Conservation (phyloP, 2,797 vertebrate species). For the Ctenochaetus hawaiiensis region DNA sequence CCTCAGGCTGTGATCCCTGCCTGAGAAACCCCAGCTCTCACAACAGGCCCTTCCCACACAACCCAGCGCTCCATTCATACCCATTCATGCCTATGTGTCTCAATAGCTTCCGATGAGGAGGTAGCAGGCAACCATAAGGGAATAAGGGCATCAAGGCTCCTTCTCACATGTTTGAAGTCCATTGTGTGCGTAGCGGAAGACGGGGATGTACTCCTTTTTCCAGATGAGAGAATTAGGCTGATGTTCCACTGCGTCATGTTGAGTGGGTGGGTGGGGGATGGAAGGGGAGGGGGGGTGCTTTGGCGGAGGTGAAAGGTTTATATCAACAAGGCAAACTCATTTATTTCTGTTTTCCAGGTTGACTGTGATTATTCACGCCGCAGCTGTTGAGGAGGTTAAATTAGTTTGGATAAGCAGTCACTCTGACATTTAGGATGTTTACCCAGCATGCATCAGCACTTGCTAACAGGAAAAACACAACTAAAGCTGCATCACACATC, state of each 20-base stretch:
- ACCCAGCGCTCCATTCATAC: constrained; percentile 52
- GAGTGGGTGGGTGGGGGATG: not conserved
- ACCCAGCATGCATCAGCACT: constrained; percentile 48
- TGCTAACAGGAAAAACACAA: constrained; percentile 50
- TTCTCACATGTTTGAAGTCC: constrained; percentile 53
- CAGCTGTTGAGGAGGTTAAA: constrained; percentile 45
- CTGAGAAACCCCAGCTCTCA: constrained; percentile 67
- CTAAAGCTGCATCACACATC: not conserved
- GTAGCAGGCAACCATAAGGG: constrained; percentile 47
- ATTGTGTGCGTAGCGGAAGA: constrained; percentile 45
- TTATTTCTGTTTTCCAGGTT: constrained; percentile 40
- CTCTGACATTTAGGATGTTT: constrained; percentile 58
- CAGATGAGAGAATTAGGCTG: constrained; percentile 50
- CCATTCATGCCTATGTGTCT: constrained; percentile 57
- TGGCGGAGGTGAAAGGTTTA: constrained; percentile 52
- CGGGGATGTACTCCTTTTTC: constrained; percentile 45
- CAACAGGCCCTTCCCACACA: constrained; percentile 67
- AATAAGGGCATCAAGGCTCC: constrained; percentile 44
- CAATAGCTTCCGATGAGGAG: constrained; percentile 53
- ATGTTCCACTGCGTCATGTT: constrained; percentile 56
- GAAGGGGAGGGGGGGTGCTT: constrained; percentile 7
- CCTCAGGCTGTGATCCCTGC: constrained; percentile 77
- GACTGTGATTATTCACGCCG: not conserved
- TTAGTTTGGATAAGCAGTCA: constrained; percentile 41
- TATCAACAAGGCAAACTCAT: constrained; percentile 59